Conservation (phyloP, 2,888 invertebrate species). For the Himalopsyche tibetana region DNA sequence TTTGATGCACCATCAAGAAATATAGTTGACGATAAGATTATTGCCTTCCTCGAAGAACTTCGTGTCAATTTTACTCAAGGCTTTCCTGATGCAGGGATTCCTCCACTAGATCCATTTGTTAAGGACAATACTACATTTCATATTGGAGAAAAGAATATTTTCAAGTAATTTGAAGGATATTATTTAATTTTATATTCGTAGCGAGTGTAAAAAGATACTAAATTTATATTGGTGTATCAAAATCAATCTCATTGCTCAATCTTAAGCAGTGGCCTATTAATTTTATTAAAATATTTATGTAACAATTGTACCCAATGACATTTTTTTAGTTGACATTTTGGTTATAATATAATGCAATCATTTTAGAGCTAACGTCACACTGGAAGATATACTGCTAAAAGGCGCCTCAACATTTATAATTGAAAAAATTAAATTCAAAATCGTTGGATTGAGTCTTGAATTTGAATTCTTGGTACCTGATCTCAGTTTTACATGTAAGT, state of each 20-base stretch:
- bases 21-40: constrained; percentile 57
- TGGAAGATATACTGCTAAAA: constrained; percentile 18
- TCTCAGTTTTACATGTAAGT: constrained; percentile 55
- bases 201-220: too few species aligned
- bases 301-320: too few species aligned
- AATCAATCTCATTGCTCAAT: too few species aligned
- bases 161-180: background rate
- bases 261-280: too few species aligned
- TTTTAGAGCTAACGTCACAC: constrained; percentile 4
- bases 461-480: constrained; percentile 58
- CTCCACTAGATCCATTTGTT: constrained; percentile 55
- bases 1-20: constrained; percentile 31
- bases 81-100: constrained; percentile 57
- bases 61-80: constrained; percentile 56
- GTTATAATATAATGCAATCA: too few species aligned
- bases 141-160: constrained; percentile 49
- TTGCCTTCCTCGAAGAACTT: constrained; percentile 54
- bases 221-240: too few species aligned
- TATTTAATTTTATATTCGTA: too few species aligned
- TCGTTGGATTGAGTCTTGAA: constrained; percentile 60
- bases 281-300: too few species aligned
- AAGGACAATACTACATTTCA: constrained; percentile 49
- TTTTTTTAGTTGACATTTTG: too few species aligned
- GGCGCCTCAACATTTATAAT: constrained; percentile 32
- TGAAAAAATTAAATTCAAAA: constrained; percentile 67